These are phyloP conservation scores for Drosophila elegans DNA, from an alignment of 1,140 invertebrate species.

Conservation along the genomic window DNA sequence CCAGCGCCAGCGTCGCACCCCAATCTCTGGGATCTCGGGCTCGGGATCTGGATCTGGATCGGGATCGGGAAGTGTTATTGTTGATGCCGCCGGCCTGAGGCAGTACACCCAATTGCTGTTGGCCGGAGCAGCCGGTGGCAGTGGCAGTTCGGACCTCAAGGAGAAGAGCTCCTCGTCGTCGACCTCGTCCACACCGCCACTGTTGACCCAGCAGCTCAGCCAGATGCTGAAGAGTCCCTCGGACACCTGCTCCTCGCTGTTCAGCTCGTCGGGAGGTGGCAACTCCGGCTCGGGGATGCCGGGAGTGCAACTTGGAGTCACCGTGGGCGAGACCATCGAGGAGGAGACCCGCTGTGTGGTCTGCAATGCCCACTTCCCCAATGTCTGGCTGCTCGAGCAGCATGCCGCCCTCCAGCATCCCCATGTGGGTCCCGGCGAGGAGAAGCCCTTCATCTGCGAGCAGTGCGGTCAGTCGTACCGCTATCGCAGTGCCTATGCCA, in stretches of 20 bases:
- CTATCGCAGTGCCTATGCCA: slow-evolving; percentile 94
- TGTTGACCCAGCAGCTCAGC: slow-evolving; percentile 72
- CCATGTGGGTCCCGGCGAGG: slow-evolving; percentile 87
- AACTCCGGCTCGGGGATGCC: background rate
- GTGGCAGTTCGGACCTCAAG: slow-evolving; percentile 67
- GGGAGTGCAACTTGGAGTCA: background rate
- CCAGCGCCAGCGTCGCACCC: slow-evolving; percentile 45
- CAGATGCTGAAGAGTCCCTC: slow-evolving; percentile 81
- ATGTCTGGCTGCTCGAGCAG: slow-evolving; percentile 92
- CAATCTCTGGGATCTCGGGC: background rate
- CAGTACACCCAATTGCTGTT: slow-evolving; percentile 75
- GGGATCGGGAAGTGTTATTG: slow-evolving; percentile 44
- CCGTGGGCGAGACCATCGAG: slow-evolving; percentile 70
- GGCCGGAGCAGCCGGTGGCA: slow-evolving; percentile 52
- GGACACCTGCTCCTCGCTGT: slow-evolving; percentile 80
- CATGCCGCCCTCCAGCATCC: slow-evolving; percentile 92
- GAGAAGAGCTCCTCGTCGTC: slow-evolving; percentile 85
- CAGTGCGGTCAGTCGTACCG: slow-evolving; percentile 95
- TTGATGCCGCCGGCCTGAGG: slow-evolving; percentile 63
- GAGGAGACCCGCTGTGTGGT: slow-evolving; percentile 88
- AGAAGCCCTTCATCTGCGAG: slow-evolving; percentile 96
- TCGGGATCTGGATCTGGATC: background rate
- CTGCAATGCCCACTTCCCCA: slow-evolving; percentile 93
- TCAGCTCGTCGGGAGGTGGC: slow-evolving; percentile 43
- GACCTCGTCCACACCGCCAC: slow-evolving; percentile 81